These are phyloP conservation scores for Monarcha castaneiventris DNA, from an alignment of 2,113 vertebrate species.

Conservation along the genomic window DNA sequence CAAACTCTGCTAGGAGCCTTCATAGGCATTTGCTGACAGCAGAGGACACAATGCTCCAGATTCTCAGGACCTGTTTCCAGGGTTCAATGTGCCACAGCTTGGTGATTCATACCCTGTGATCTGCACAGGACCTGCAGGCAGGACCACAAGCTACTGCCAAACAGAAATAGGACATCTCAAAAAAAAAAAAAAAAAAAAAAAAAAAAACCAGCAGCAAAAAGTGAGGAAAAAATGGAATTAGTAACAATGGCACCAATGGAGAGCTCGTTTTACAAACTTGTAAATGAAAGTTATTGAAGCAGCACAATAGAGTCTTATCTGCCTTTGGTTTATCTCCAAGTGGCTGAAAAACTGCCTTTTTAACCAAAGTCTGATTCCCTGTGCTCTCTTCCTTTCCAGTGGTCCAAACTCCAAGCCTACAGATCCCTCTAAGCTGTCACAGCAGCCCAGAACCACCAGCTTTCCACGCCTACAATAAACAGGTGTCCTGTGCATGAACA, in stretches of 20 bases:
- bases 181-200: not conserved
- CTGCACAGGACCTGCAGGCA: not conserved
- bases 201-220: not conserved
- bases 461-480: not conserved
- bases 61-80: not conserved
- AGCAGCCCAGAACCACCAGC: not conserved
- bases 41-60: not conserved
- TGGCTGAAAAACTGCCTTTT: not conserved
- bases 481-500: not conserved
- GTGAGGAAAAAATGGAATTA: not conserved
- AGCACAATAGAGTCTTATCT: not conserved
- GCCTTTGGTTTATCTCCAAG: not conserved
- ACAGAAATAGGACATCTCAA: not conserved
- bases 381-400: not conserved
- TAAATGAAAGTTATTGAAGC: not conserved
- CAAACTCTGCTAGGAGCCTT: not conserved
- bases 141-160: not conserved
- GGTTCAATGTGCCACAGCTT: not conserved
- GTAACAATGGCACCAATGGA: not conserved
- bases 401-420: not conserved
- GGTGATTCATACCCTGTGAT: not conserved
- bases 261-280: not conserved
- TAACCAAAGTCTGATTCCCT: not conserved
- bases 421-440: not conserved
- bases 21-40: not conserved